Base-by-base conservation (phyloP, 2,888 invertebrate species). In the Caenorhabditis sp. region DNA sequence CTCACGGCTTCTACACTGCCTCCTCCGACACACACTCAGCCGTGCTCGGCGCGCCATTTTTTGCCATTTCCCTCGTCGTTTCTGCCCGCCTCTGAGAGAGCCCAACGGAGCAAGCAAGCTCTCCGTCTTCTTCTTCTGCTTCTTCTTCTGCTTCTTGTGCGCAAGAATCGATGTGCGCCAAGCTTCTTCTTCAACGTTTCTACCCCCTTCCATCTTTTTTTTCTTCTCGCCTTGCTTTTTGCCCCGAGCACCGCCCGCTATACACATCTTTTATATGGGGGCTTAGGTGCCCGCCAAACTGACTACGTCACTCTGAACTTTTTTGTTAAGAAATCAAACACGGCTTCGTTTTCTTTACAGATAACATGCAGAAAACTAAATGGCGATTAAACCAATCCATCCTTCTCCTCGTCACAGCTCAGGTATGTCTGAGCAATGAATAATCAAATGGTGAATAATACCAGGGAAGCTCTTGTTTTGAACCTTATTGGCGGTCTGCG, bases 321-420 rank as follows among this genome's bases (percentile, higher is more conserved):
- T 30, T 22, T n/a, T n/a, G n/a, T n/a, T n/a, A n/a, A n/a, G n/a
- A n/a, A n/a, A n/a, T n/a, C n/a, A n/a, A n/a, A n/a, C n/a, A n/a
- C 20, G 7, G 11, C 45, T 13, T 32, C 24, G 24, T 53, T 15
- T 61, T 61, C 41, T 53, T 53, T 52, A 63, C 45, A 46, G 35
- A 53, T 43, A 41, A 63, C 32, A 68, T 68, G 66, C 61, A 41
- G 30, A 74, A 61, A 66, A 52, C 74, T 17, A 68, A 68, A 56
- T 66, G 66, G 66, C 61, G 66, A 68, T 74, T 74, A 74, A 74
- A 74, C 74, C 74, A 62, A 27, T 56, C 55, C 35, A 62, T 74
- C 46, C 22, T 68, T 4, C 56, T 62, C 13, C 50, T 66, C 32
- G 30, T 65, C 22, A 59, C 58, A 17, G 59, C 53, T 45, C 43